Base-by-base conservation (phyloP, 2,113 vertebrate genomes). In the Quiscalus mexicanus region DNA sequence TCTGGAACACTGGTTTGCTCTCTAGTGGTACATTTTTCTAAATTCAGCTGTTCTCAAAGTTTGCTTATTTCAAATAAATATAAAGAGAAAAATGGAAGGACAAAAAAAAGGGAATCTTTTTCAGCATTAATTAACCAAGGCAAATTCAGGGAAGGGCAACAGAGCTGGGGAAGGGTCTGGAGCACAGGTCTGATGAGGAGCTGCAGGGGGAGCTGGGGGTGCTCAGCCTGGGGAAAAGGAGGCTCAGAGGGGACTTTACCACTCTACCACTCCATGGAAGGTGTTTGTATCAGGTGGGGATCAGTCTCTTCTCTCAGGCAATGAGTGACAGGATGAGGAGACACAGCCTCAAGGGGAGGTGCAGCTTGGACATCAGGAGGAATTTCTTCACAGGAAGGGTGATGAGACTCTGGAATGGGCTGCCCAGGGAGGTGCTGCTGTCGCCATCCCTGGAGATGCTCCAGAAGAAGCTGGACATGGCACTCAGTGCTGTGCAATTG, bases 241-340 rank as follows among this genome's bases (percentile, higher is more conserved):
- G 19, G 16, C 30, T 55, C 24, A 21, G 49, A 3, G 18, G 18
- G 3, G 30, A 63, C 6, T 12, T 49, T 0, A 15, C 6, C 12
- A 2, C 9, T 41, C 4, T 0, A 15, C 6, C 12, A 2, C 9
- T 41, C 4, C 42, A 6, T 56, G 56, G 20, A 17, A n/a, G 41
- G 24, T 20, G 30, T 5, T 2, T 47, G 20, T 6, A 35, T 31
- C 47, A 42, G 14, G 10, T 20, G 45, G 9, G 25, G 9, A 17
- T 25, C 3, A 4, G 24, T 9, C 24, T 17, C 41, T 31, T 41
- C 41, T 47, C 24, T 52, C 42, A 22, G 14, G 30, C 6, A 23
- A 0, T 7, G 2, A 73, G 59, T 12, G 27, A 10, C 17, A 50
- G 44, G 18, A 28, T 25, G n/a, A 58, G 59, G 33, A 52, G 37